Evolutionary conservation across 1,140 invertebrate species (phyloP).

Genomic region (Brachionus manjavacas): DNA sequence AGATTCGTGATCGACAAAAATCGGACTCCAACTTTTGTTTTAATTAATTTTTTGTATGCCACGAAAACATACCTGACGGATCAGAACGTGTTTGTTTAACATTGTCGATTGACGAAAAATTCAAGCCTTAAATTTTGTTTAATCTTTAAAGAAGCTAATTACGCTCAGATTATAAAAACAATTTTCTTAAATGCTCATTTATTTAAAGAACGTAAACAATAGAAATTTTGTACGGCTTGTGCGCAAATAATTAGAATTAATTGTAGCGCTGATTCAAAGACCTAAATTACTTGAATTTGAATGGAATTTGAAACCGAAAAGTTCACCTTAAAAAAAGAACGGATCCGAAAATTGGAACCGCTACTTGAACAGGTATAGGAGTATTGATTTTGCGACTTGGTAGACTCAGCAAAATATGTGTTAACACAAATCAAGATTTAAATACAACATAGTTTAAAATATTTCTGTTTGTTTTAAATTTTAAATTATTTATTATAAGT

Average conservation of each 20-base stretch:
- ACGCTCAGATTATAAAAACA: conserved; percentile 16
- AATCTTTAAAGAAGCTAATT: conserved; percentile 28
- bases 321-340: background rate
- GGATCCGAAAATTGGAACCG: background rate
- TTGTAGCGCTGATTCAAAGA: background rate
- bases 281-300: background rate
- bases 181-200: conserved; percentile 16
- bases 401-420: no score
- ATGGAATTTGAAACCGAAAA: background rate
- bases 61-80: background rate
- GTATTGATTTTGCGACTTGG: no score
- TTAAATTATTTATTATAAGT: no score
- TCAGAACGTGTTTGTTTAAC: background rate
- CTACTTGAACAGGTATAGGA: background rate
- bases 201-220: background rate
- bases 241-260: background rate
- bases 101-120: background rate
- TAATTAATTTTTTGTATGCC: background rate
- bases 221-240: background rate
- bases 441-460: no score
- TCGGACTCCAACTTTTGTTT: background rate
- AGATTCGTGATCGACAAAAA: conserved; percentile 2
- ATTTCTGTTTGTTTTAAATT: no score
- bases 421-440: no score
- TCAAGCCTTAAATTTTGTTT: conserved; percentile 4